These are phyloP conservation scores for Atta texana DNA, from an alignment of 1,140 invertebrate genomes.

Conservation along the genomic window DNA sequence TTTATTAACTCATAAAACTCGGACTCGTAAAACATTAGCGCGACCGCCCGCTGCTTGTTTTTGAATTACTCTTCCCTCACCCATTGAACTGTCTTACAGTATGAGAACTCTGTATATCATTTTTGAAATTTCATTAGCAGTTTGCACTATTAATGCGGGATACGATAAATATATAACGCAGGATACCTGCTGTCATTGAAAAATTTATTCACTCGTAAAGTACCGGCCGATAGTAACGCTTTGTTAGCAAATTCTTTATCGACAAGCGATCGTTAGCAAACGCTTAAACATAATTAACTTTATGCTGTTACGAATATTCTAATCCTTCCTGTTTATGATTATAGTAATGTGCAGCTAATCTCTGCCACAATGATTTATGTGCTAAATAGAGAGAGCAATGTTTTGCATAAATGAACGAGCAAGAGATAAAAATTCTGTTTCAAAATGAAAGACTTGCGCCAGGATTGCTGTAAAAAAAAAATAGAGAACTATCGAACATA, in stretches of 20 bases:
- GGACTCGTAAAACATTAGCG: slow-evolving; percentile 25
- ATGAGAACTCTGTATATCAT: slow-evolving; percentile 39
- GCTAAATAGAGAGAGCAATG: not conserved
- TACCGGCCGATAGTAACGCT: not conserved
- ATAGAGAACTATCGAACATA: slow-evolving; percentile 3
- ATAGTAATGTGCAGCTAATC: slow-evolving; percentile 3
- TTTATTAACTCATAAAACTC: slow-evolving; percentile 62
- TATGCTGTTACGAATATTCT: slow-evolving; percentile 35
- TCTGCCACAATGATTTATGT: not conserved
- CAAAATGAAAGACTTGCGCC: not conserved
- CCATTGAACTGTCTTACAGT: slow-evolving; percentile 22
- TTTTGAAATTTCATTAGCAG: slow-evolving; percentile 58
- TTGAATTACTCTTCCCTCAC: not conserved
- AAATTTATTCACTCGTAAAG: slow-evolving; percentile 62
- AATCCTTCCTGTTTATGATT: slow-evolving; percentile 25
- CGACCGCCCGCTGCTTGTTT: not conserved
- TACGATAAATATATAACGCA: slow-evolving; percentile 43
- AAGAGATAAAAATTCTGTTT: not conserved
- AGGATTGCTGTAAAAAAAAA: not conserved
- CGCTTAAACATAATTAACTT: slow-evolving; percentile 40
- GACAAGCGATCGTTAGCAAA: slow-evolving; percentile 27
- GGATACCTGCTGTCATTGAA: slow-evolving; percentile 26
- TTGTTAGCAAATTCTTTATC: slow-evolving; percentile 18
- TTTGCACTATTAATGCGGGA: slow-evolving; percentile 46
- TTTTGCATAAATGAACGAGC: slow-evolving; percentile 3